These are phyloP conservation scores for Laothoe populi DNA, from an alignment of 2,888 invertebrate species.

Conservation along the genomic window DNA sequence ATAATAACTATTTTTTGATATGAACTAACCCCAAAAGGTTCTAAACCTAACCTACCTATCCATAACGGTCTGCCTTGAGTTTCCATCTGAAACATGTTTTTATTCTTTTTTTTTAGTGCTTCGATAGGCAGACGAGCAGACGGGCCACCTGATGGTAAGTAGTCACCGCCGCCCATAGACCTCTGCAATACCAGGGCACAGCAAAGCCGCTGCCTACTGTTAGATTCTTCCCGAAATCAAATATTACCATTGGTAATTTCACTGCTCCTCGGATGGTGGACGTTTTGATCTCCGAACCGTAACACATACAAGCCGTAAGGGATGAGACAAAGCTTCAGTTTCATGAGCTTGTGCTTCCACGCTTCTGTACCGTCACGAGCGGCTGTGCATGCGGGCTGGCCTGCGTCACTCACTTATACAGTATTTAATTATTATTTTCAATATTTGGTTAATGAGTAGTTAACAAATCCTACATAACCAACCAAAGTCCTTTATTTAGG, in stretches of 20 bases:
- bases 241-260: not conserved
- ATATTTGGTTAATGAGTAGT: not conserved
- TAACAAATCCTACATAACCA: no score
- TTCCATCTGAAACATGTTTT: no score
- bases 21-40: no score
- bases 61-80: no score
- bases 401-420: constrained; percentile 16
- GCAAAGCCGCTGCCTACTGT: not conserved
- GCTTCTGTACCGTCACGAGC: constrained; percentile 59
- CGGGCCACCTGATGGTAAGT: no score
- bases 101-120: no score
- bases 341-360: constrained; percentile 50
- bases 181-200: not conserved
- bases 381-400: constrained; percentile 63
- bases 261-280: not conserved
- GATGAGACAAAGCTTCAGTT: constrained; percentile 55
- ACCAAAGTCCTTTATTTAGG: no score
- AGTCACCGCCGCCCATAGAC: no score
- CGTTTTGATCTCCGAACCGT: constrained; percentile 13
- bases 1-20: no score
- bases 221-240: no score
- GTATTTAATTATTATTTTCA: constrained; percentile 33
- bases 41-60: no score
- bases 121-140: no score
- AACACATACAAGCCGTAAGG: constrained; percentile 20